Evolutionary conservation across 2,888 invertebrate species (phyloP).

Genomic region (Tetranychus piercei): DNA sequence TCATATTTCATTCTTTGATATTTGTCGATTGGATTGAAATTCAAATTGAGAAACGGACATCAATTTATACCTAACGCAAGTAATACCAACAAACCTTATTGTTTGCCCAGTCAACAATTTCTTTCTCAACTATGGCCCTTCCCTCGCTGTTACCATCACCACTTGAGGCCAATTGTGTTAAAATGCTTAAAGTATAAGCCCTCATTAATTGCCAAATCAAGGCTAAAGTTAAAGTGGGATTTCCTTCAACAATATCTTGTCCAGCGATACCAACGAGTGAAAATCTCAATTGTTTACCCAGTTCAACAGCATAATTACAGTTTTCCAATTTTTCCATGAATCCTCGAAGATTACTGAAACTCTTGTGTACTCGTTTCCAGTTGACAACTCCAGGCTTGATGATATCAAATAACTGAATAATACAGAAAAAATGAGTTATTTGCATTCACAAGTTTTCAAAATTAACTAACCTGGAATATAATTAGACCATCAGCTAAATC

Average conservation of each 20-base stretch:
- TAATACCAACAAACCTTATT: slow-evolving; percentile 45
- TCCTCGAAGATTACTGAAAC: slow-evolving; percentile 69
- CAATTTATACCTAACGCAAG: neutral
- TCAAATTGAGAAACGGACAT: neutral
- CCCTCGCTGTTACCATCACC: slow-evolving; percentile 45
- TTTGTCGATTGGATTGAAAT: slow-evolving; percentile 14
- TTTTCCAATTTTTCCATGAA: slow-evolving; percentile 98
- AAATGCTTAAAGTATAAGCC: slow-evolving; percentile 83
- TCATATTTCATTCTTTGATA: too few species aligned
- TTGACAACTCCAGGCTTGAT: slow-evolving; percentile 88
- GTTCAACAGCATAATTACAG: slow-evolving; percentile 92
- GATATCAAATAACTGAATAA: slow-evolving; percentile 59
- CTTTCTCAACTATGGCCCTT: slow-evolving; percentile 76
- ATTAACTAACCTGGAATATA: slow-evolving; percentile 45
- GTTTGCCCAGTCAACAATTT: slow-evolving; percentile 95
- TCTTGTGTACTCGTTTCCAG: slow-evolving; percentile 52
- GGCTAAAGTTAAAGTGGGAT: slow-evolving; percentile 44
- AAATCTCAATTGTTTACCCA: slow-evolving; percentile 81
- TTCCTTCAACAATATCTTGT: slow-evolving; percentile 70
- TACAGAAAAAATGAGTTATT: too few species aligned
- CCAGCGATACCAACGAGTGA: slow-evolving; percentile 94
- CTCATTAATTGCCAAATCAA: slow-evolving; percentile 98
- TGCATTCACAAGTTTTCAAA: too few species aligned
- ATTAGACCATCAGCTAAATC: slow-evolving; percentile 88
- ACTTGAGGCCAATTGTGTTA: slow-evolving; percentile 55